Percentiles rank a stretch among this genome's conserved stretches.
These are phyloP conservation scores for Thera britannica DNA, from an alignment of 2,888 invertebrate species.

Conservation along the genomic window DNA sequence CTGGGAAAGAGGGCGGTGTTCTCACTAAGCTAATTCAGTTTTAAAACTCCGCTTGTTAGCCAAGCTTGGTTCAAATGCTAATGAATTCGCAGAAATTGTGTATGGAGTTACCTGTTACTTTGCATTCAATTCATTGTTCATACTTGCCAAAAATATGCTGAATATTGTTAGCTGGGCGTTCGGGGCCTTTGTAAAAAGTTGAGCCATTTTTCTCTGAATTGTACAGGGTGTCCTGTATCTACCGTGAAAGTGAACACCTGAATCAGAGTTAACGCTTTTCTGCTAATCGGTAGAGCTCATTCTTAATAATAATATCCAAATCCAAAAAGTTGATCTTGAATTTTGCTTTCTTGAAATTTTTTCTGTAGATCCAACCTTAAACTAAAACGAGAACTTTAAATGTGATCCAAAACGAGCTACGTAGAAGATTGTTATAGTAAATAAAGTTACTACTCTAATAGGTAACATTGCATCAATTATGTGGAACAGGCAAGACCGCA, in stretches of 20 bases:
- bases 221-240: not conserved
- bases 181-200: not conserved
- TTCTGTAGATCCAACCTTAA: conserved; percentile 1
- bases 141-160: conserved; percentile 7
- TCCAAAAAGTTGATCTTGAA: not conserved
- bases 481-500: conserved; percentile 63
- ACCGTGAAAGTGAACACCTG: not conserved
- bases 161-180: not conserved
- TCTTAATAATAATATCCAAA: too few species aligned
- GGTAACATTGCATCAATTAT: conserved; percentile 52
- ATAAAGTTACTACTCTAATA: conserved; percentile 24
- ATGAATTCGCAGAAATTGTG: conserved; percentile 32
- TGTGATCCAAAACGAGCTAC: conserved; percentile 1
- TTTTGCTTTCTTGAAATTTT: not conserved
- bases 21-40: conserved; percentile 40
- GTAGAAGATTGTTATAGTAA: conserved; percentile 14
- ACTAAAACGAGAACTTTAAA: not conserved
- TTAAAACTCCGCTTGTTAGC: conserved; percentile 26
- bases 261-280: not conserved
- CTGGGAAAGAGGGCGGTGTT: conserved; percentile 34
- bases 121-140: conserved; percentile 7
- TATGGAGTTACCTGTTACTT: conserved; percentile 26
- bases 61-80: conserved; percentile 27
- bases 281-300: too few species aligned
- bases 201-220: not conserved